Evolutionary conservation across 2,113 vertebrate species (phyloP), one percentile per base, ranked within the genome.

Genomic region (Climacteris rufus): DNA sequence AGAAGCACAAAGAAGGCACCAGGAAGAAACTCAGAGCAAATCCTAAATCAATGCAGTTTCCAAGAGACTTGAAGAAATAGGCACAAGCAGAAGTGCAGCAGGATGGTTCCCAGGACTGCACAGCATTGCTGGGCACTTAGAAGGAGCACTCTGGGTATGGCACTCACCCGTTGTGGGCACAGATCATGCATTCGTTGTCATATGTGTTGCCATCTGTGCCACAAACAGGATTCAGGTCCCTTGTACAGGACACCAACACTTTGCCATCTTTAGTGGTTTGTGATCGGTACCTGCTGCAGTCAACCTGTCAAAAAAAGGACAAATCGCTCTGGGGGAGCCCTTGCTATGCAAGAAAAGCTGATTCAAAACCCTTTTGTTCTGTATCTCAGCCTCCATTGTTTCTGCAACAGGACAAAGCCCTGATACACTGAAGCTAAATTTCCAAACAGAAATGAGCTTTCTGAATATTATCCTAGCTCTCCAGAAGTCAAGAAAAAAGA

Each of bases 121-220:
- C 53, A 76, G 65, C 35, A 17, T 1, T 37, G 56, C 27, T 72
- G 71, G 79, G 53, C 79, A 23, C 69, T 61, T 27, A 7, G 78
- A 1, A 84, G 33, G 54, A 42, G 45, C 17, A 2, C 30, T 31
- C n/a, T 20, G 14, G 0, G 20, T 7, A 4, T 0, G 49, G 68
- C 71, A 94, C 96, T 93, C 89, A 97, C 95, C 2, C 1, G 11
- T 97, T 97, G 69, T 95, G 68, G 79, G 88, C 70, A 30, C 96
- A 97, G 83, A 97, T 76, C 19, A 1, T 10, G 7, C 97, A 97
- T 52, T 97, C 95, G 2, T 95, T 97, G 30, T 76, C 39, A 12
- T 97, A 97, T 0, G 96, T 97, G 87, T 13, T 2, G 15, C 47
- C 96, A 19, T 97, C 95, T 27, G 96, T 96, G 92, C 97, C 97